Evolutionary conservation across 37 sponge, comb jelly and placozoan species (phyloP).

Genomic region (Spongia lamella): DNA sequence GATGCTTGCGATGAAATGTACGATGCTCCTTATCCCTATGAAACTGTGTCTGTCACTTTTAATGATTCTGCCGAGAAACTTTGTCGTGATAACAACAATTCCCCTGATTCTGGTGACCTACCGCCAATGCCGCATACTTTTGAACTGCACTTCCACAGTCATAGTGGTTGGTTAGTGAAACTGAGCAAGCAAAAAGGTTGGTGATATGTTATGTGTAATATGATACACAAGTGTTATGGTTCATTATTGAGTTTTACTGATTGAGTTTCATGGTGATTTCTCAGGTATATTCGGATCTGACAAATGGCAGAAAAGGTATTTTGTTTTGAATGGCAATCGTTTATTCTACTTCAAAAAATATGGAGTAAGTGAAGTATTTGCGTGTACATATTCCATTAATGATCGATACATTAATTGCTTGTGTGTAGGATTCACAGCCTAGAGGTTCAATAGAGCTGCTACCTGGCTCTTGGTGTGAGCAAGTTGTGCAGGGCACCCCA

Average conservation of each 20-base stretch:
- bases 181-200: constrained; percentile 61
- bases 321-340: constrained; percentile 59
- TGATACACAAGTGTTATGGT: not conserved
- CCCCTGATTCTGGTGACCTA: not conserved
- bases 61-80: too few relatives aligned
- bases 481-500: constrained; percentile 42
- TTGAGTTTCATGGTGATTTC: not conserved
- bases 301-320: constrained; percentile 78
- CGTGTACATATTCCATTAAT: too few relatives aligned
- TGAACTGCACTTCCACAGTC: constrained; percentile 32
- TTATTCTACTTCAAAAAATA: constrained; percentile 80
- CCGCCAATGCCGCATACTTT: constrained; percentile 40
- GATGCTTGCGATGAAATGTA: too few relatives aligned
- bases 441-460: constrained; percentile 48
- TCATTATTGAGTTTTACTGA: not conserved
- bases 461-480: constrained; percentile 43
- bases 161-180: constrained; percentile 64
- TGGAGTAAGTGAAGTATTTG: constrained; percentile 43
- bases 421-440: constrained; percentile 64
- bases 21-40: too few relatives aligned
- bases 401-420: too few relatives aligned
- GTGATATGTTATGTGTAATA: not conserved
- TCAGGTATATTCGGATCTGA: constrained; percentile 62
- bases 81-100: too few relatives aligned
- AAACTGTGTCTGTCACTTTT: too few relatives aligned